phyloP scores from a whole-genome alignment of 2,888 invertebrate genomes.

The Leuctra nigra region DNA sequence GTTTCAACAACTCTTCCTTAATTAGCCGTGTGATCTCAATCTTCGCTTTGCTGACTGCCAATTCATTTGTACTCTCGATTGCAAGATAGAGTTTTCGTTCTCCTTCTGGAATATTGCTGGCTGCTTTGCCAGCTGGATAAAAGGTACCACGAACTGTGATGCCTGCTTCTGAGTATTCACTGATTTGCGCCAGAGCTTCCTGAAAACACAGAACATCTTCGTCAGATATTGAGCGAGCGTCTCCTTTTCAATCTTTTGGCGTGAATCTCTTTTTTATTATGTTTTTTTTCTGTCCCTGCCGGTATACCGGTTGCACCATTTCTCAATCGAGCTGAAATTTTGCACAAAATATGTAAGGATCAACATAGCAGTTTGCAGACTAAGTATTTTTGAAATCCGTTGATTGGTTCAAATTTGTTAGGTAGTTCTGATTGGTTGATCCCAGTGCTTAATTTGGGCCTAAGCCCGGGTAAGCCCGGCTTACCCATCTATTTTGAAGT shows the following conservation, averaged over 20 bases:
- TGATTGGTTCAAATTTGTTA: too few relatives aligned
- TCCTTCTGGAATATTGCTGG: conserved; percentile 63
- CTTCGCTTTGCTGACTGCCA: conserved; percentile 93
- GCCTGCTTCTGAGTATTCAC: conserved; percentile 98
- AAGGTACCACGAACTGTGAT: conserved; percentile 95
- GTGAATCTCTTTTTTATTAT: conserved; percentile 8
- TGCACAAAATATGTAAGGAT: too few relatives aligned
- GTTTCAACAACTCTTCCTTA: conserved; percentile 92
- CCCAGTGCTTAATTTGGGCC: too few relatives aligned
- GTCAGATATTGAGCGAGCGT: too few relatives aligned
- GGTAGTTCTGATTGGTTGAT: too few relatives aligned
- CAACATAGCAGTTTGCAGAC: too few relatives aligned
- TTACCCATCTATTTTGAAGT: too few relatives aligned
- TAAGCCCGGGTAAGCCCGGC: too few relatives aligned
- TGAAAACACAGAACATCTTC: conserved; percentile 41
- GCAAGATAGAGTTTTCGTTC: conserved; percentile 95
- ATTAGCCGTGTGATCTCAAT: conserved; percentile 96
- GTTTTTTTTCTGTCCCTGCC: conserved; percentile 5
- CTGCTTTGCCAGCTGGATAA: conserved; percentile 82
- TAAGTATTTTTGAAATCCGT: too few relatives aligned
- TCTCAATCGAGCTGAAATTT: too few relatives aligned
- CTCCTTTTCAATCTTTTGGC: too few relatives aligned
- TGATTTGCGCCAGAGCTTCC: conserved; percentile 96
- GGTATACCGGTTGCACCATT: too few relatives aligned
- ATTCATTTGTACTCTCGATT: conserved; percentile 96